Evolutionary conservation across 1,140 invertebrate genomes (phyloP).

Genomic region (Diploscapter pachys): DNA sequence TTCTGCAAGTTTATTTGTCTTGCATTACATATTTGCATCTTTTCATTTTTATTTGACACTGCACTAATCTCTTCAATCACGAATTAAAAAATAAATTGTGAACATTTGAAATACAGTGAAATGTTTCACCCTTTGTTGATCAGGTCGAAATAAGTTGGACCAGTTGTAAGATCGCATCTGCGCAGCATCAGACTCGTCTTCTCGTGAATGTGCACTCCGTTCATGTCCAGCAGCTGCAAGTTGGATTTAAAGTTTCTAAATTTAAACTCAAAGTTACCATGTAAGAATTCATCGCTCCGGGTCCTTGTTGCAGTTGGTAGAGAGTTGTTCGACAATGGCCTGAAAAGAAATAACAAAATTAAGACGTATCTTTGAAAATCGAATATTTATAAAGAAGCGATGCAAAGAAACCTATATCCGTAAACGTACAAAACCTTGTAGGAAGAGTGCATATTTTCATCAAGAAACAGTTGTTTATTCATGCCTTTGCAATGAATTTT

Average conservation of each 20-base stretch:
- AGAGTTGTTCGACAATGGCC: slow-evolving; percentile 20
- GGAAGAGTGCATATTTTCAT: too few species aligned
- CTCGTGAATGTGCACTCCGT: slow-evolving; percentile 3
- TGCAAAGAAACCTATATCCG: too few species aligned
- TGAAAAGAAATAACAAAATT: not conserved
- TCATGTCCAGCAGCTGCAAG: slow-evolving; percentile 1
- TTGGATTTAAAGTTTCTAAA: not conserved
- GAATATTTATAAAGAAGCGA: too few species aligned
- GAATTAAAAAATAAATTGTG: not conserved
- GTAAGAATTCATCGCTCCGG: slow-evolving; percentile 11
- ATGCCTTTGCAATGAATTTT: too few species aligned
- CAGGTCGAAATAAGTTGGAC: slow-evolving; percentile 5
- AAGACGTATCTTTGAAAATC: too few species aligned
- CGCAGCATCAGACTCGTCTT: slow-evolving; percentile 6
- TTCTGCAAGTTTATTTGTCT: slow-evolving; percentile 4
- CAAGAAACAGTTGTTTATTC: too few species aligned
- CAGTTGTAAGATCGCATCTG: slow-evolving; percentile 13
- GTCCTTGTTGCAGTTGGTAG: slow-evolving; percentile 9
- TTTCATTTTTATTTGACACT: not conserved
- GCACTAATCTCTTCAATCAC: not conserved
- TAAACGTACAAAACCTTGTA: too few species aligned
- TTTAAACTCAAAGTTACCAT: slow-evolving; percentile 10
- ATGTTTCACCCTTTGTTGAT: not conserved
- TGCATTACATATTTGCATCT: not conserved
- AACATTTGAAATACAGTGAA: not conserved